Evolutionary conservation across 2,113 vertebrate species (phyloP), one percentile per base, ranked within the genome.

Genomic region (Pituophis catenifer): DNA sequence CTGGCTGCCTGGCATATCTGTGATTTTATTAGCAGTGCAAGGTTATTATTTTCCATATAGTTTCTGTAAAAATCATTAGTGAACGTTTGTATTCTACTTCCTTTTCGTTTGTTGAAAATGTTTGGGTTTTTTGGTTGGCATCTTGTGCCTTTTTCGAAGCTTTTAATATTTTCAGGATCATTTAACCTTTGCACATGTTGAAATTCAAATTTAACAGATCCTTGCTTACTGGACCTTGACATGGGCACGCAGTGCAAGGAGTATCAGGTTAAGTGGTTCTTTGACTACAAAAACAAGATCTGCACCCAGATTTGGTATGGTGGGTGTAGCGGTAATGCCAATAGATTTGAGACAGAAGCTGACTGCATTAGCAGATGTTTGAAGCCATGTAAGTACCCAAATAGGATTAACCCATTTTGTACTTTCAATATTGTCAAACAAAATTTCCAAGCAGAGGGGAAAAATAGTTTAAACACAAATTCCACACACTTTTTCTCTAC

Each of bases 181-280:
- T 81, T 95, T 95, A 95, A 96, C 75, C n/a, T 96, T 93, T 96
- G 93, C 95, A 91, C 94, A 94, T 96, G 97, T 96, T 96, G 96
- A 94, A 96, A 96, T 93, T 95, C 96, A 96, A 95, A 96, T 97
- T 96, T 97, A 96, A 97, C 98, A 98, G 98, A 98, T 97, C 97
- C 98, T 96, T 99, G 98, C 97, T 98, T 98, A 94, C 97, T 98
- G 98, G 98, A 98, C 96, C 98, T 97, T 98, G 98, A 98, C 95
- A 96, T 97, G 96, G 98, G 98, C 97, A 97, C 97, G 92, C 97
- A 97, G 89, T 98, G 98, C 97, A 98, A 98, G 98, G 98, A 98
- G 94, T 98, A 98, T 98, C 96, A 98, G 97, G 97, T 97, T 98
- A 98, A 98, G 96, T 98, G 98, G 98, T 98, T 98, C 98, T 98